phyloP scores from a whole-genome alignment of 92 coral and sea anemone genomes.

The Phymanthus crucifer region DNA sequence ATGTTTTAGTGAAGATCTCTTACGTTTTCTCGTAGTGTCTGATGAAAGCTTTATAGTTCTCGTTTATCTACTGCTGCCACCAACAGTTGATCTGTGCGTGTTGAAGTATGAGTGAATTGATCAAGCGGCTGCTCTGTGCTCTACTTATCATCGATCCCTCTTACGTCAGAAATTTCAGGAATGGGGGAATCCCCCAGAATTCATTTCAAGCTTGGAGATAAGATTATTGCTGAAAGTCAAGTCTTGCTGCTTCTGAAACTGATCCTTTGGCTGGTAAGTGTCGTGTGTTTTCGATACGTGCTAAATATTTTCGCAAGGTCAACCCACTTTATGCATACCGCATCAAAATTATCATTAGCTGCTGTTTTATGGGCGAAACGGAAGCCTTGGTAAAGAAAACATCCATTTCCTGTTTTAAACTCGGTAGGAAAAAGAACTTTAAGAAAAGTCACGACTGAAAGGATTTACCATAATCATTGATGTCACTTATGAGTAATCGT shows the following conservation, averaged over 20 bases:
- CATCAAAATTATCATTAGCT: neutral
- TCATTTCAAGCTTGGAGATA: conserved; percentile 23
- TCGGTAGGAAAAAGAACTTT: neutral
- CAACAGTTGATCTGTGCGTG: neutral
- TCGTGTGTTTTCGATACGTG: neutral
- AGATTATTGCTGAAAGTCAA: too few species aligned
- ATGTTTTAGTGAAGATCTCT: neutral
- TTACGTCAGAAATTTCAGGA: neutral
- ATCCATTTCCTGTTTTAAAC: neutral
- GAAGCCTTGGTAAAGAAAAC: neutral
- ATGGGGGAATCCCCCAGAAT: conserved; percentile 40
- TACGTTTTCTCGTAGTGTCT: neutral
- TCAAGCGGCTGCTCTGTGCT: neutral
- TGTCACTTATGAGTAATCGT: neutral
- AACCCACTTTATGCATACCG: neutral
- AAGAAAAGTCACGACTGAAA: neutral
- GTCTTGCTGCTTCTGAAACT: too few species aligned
- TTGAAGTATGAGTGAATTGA: conserved; percentile 1
- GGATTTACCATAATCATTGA: neutral
- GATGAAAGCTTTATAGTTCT: neutral
- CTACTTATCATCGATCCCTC: neutral
- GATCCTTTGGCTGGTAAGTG: neutral
- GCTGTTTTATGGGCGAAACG: neutral
- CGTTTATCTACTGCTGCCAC: neutral
- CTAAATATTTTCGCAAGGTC: neutral